Evolutionary conservation across 2,113 vertebrate genomes (phyloP).

Genomic region (Centropus unirufus): DNA sequence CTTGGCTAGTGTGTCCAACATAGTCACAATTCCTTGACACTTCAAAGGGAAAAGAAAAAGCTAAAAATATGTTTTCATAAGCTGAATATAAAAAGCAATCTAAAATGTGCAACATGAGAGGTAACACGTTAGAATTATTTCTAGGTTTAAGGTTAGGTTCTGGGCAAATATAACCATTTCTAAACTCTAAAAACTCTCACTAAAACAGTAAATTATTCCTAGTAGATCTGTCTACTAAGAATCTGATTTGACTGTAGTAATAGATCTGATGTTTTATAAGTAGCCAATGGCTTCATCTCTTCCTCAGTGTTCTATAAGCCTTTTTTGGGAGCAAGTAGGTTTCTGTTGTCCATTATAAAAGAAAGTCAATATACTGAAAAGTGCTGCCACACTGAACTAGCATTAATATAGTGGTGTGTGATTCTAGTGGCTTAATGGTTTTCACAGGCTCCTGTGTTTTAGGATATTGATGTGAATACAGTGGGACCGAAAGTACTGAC

Average conservation of each 20-base stretch:
- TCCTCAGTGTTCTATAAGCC: background rate
- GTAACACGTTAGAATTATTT: background rate
- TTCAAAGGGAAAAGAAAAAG: background rate
- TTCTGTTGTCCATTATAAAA: background rate
- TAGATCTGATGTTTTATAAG: background rate
- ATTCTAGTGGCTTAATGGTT: background rate
- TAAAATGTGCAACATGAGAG: background rate
- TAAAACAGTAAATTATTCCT: background rate
- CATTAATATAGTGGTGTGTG: background rate
- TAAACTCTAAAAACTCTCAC: background rate
- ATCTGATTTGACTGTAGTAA: no score
- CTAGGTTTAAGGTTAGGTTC: background rate
- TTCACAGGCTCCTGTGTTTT: background rate
- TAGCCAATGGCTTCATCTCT: background rate
- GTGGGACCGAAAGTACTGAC: background rate
- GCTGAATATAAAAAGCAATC: background rate
- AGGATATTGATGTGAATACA: background rate
- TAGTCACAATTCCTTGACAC: background rate
- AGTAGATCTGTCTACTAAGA: background rate
- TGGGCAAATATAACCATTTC: background rate
- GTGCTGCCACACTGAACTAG: background rate
- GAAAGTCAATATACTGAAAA: background rate
- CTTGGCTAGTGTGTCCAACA: background rate
- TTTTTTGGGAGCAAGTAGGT: background rate
- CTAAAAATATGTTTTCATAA: background rate